Percentiles rank a stretch among this genome's conserved stretches.
phyloP scores from a whole-genome alignment of 2,797 vertebrate genomes.

The Xerus rutilus region DNA sequence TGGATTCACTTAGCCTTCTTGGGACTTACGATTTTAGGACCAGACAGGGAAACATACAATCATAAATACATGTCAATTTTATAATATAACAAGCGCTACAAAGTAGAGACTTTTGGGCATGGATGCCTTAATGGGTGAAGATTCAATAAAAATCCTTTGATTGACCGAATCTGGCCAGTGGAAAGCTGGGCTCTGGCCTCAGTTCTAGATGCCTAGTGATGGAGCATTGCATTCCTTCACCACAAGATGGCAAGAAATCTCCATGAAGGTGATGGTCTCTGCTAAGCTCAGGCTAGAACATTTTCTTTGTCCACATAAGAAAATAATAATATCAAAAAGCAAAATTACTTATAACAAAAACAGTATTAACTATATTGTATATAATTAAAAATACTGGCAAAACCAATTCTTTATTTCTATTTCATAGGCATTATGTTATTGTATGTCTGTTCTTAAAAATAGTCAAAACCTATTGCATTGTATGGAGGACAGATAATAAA shows the following conservation, averaged over 20 bases:
- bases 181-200: neutral
- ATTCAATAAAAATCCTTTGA: neutral
- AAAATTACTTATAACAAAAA: neutral
- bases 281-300: neutral
- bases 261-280: neutral
- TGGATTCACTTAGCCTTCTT: neutral
- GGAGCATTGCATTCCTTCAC: neutral
- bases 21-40: neutral
- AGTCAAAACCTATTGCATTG: neutral
- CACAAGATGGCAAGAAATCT: neutral
- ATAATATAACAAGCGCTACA: neutral
- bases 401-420: neutral
- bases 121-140: neutral
- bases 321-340: neutral
- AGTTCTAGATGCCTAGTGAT: accelerated
- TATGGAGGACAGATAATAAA: neutral
- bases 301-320: neutral
- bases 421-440: neutral
- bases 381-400: neutral
- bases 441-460: neutral
- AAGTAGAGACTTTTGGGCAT: neutral
- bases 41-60: neutral
- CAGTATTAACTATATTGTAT: neutral
- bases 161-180: neutral
- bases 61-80: neutral